Evolutionary conservation across 2,797 vertebrate species (phyloP).

Genomic region (Squalus acanthias): DNA sequence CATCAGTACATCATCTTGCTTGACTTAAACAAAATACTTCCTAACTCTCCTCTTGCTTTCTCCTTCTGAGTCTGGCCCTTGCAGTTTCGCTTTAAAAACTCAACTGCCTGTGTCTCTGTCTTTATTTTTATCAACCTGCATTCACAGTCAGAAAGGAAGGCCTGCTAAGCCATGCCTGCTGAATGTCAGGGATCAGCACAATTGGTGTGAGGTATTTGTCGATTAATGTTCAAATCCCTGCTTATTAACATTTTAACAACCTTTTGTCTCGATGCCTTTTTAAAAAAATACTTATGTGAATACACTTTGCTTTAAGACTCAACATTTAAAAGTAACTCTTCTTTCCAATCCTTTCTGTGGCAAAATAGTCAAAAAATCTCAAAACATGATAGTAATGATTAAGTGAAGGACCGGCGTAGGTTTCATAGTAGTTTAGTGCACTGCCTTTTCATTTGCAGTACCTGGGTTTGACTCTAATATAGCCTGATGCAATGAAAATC

Average conservation of each 20-base stretch:
- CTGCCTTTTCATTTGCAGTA: background rate
- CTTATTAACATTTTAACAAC: background rate
- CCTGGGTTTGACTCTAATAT: background rate
- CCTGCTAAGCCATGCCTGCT: background rate
- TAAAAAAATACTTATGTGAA: background rate
- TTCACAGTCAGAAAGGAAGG: background rate
- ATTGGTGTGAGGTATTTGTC: background rate
- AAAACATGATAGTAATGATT: background rate
- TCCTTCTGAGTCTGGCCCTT: background rate
- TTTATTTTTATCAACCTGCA: background rate
- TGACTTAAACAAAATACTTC: background rate
- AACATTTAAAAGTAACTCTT: background rate
- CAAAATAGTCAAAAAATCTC: background rate
- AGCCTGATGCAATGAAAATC: background rate
- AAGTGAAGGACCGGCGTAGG: background rate
- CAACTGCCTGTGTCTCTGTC: background rate
- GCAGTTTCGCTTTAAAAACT: background rate
- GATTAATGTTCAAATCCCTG: background rate
- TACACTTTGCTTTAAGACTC: background rate
- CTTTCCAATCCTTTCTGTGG: background rate
- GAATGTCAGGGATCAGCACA: background rate
- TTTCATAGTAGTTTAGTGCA: background rate
- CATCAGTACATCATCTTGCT: background rate
- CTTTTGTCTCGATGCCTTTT: background rate
- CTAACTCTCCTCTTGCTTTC: background rate